Evolutionary conservation across 2,888 invertebrate genomes (phyloP).

Genomic region (Limnephilus lunatus): DNA sequence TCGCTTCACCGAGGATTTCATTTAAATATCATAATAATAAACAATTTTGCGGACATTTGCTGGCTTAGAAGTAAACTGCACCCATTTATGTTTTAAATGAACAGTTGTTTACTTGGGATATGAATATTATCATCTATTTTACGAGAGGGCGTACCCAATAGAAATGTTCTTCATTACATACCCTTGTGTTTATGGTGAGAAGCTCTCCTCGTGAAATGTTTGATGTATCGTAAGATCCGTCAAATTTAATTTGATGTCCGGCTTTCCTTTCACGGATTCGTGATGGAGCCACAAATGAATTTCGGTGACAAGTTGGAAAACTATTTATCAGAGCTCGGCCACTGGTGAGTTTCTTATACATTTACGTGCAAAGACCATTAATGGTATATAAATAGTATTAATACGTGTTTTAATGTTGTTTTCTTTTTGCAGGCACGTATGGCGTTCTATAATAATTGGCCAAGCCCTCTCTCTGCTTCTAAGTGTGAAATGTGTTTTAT

Average conservation of each 20-base stretch:
- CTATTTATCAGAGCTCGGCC: constrained; percentile 83
- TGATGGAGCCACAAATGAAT: constrained; percentile 69
- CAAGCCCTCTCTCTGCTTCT: constrained; percentile 87
- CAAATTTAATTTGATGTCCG: constrained; percentile 23
- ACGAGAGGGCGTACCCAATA: constrained; percentile 43
- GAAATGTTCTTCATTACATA: background rate
- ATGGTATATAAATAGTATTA: background rate
- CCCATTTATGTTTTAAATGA: background rate
- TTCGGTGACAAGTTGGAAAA: constrained; percentile 83
- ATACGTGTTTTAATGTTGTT: background rate
- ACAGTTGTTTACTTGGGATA: background rate
- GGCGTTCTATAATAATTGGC: constrained; percentile 84
- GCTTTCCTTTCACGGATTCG: constrained; percentile 30
- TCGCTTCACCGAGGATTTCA: constrained; percentile 17
- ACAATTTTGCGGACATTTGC: background rate
- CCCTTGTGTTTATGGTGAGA: background rate
- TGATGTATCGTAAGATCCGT: background rate
- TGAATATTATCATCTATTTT: constrained; percentile 23
- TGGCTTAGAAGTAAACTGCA: background rate
- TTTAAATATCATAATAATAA: constrained; percentile 9
- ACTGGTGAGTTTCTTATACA: constrained; percentile 77
- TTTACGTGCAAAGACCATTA: background rate
- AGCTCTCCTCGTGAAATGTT: constrained; percentile 27
- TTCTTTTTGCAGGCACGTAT: constrained; percentile 79
- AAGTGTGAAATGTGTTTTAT: constrained; percentile 86